Evolutionary conservation across 2,113 vertebrate species (phyloP).

Genomic region (Osmerus eperlanus): DNA sequence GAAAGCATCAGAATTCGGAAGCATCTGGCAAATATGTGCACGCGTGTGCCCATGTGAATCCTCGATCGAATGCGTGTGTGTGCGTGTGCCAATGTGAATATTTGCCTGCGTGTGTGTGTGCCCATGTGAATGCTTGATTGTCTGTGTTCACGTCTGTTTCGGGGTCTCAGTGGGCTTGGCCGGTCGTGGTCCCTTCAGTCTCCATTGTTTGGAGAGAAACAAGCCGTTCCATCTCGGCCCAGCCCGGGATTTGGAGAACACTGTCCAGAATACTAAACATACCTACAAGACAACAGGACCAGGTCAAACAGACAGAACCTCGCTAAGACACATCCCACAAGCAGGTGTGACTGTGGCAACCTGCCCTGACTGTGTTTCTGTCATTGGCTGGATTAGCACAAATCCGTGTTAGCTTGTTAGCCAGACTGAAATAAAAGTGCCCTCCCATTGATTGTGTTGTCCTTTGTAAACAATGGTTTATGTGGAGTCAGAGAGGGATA

Average conservation of each 20-base stretch:
- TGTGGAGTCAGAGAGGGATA: conserved; percentile 37
- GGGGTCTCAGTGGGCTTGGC: neutral
- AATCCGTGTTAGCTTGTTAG: conserved; percentile 43
- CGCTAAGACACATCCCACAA: conserved; percentile 20
- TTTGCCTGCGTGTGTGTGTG: conserved; percentile 11
- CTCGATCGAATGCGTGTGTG: conserved; percentile 4
- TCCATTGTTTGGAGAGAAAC: conserved; percentile 6
- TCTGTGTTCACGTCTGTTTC: neutral
- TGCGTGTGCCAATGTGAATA: neutral
- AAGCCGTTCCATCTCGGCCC: neutral
- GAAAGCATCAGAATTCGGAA: neutral
- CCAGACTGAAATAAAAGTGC: conserved; percentile 31
- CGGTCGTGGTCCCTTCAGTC: neutral
- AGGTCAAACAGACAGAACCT: neutral
- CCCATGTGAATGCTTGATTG: neutral
- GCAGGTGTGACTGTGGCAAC: conserved; percentile 34
- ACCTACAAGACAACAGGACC: neutral
- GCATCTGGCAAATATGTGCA: neutral
- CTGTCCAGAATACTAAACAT: conserved; percentile 14
- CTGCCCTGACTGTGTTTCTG: conserved; percentile 27
- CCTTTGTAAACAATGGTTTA: conserved; percentile 47
- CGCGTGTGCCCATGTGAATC: neutral
- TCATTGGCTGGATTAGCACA: conserved; percentile 40
- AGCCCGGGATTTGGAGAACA: neutral
- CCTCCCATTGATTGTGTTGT: conserved; percentile 36